Conservation (phyloP, 2,888 invertebrate species). For the Acanthosepion esculentum region DNA sequence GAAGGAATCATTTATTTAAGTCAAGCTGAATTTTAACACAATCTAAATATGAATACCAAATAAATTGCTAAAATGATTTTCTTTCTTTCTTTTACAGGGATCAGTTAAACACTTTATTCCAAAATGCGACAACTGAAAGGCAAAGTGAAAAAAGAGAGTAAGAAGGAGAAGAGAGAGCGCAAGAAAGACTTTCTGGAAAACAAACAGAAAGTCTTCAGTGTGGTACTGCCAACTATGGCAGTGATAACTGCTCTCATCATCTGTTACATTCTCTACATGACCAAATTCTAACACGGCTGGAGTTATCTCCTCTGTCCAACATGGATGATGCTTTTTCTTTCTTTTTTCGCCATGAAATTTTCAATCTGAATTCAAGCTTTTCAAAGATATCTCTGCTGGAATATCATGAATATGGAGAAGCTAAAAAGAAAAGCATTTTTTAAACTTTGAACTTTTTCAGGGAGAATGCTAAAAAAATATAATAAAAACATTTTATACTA, state of each 20-base stretch:
- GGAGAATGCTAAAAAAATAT: no score
- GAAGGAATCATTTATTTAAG: neutral
- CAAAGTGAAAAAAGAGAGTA: constrained; percentile 69
- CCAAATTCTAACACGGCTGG: neutral
- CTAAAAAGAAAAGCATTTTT: neutral
- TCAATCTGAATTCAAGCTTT: neutral
- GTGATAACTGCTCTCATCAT: constrained; percentile 58
- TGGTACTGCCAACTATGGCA: constrained; percentile 66
- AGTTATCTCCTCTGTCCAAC: neutral
- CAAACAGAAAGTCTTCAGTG: constrained; percentile 60
- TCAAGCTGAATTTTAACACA: neutral
- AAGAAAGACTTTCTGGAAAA: constrained; percentile 65
- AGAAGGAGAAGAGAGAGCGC: constrained; percentile 70
- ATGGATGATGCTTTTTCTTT: neutral
- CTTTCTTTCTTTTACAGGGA: neutral
- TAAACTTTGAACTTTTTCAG: no score
- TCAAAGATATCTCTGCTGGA: neutral
- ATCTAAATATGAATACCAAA: no score
- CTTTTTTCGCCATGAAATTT: neutral
- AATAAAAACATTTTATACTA: no score
- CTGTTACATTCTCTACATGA: constrained; percentile 54
- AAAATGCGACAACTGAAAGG: constrained; percentile 72
- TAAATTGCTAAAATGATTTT: neutral
- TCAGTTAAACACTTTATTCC: neutral
- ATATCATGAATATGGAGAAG: neutral